Base-by-base conservation (phyloP, 2,797 vertebrate genomes). In the Poeciliopsis infans region DNA sequence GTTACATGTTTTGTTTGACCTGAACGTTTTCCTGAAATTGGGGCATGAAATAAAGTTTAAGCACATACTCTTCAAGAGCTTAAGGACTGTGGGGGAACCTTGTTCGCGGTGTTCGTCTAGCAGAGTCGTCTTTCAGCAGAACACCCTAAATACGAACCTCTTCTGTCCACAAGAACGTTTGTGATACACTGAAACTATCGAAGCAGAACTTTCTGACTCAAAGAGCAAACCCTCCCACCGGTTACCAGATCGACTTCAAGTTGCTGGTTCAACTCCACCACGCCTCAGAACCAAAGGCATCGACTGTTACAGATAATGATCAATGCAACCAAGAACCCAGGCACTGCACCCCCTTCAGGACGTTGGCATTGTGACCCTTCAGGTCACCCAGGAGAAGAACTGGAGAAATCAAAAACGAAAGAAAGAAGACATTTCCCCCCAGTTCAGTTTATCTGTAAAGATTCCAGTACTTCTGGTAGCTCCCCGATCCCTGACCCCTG, bases 271-370 rank as follows among this genome's bases (percentile, higher is more conserved):
- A 90, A 92, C 91, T 90, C 85, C 39, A 25, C 83, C 82, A 73
- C 74, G 75, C 79, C 85, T 90, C 88, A 82, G 78, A 76, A 72
- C n/a, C 72, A 87, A 94, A 47, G 97, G 97, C 97, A 93, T 88
- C 91, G 97, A 99, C 97, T 98, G 97, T 98, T 98, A 97, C 93
- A 64, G 55, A 49, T 85, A 74, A 41, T 2, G 55, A 88, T 53
- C 93, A 96, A 95, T 95, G 93, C 91, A 92, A 96, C 93, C 87
- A 25, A 95, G 94, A 90, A 89, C 82, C 82, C 83, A 80, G 87
- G 87, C 90, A 84, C 94, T 90, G 85, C 89, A 93, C 85, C 83
- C 87, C 85, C 76, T 1, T 72, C 81, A 51, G 76, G 53, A 87
- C 39, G 79, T 94, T 91, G 93, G 92, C 93, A 93, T 93, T 88